phyloP scores from a whole-genome alignment of 2,888 invertebrate genomes.

The Drosophila lacicola region DNA sequence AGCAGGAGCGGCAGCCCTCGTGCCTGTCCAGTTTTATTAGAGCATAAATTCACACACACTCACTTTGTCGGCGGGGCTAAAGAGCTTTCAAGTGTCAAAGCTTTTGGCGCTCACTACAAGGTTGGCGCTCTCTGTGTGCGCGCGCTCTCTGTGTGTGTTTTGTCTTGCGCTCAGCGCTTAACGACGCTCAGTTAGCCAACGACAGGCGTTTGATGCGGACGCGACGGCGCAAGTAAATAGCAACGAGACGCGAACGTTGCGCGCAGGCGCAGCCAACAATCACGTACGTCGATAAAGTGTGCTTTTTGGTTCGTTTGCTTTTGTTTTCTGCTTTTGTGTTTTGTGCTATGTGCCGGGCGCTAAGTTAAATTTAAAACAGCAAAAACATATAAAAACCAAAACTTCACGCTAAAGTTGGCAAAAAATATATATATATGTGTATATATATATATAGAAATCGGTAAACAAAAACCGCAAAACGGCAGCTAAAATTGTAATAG shows the following conservation, averaged over 20 bases:
- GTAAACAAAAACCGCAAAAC: conserved; percentile 44
- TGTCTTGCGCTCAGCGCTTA: conserved; percentile 49
- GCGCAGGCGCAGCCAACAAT: conserved; percentile 67
- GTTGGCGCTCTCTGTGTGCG: neutral
- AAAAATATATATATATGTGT: conserved; percentile 24
- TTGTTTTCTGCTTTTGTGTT: conserved; percentile 52
- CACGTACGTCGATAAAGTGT: conserved; percentile 46
- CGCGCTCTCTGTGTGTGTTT: conserved; percentile 47
- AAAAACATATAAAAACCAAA: conserved; percentile 31
- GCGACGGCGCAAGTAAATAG: conserved; percentile 47
- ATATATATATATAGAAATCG: neutral
- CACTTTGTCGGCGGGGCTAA: conserved; percentile 41
- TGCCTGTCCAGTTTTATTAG: conserved; percentile 44
- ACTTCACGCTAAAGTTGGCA: conserved; percentile 41
- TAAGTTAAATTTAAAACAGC: conserved; percentile 30
- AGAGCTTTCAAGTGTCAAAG: conserved; percentile 58
- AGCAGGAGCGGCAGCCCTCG: conserved; percentile 54
- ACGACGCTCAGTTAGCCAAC: conserved; percentile 69
- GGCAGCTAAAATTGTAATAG: conserved; percentile 33
- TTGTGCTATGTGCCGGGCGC: conserved; percentile 39
- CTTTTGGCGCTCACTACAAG: conserved; percentile 43
- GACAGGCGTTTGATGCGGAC: conserved; percentile 77
- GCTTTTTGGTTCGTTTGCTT: conserved; percentile 35
- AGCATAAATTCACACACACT: conserved; percentile 69
- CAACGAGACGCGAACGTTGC: conserved; percentile 31